A percentile compares a stretch with the other conserved stretches of the same genome.
Conservation (phyloP, 2,888 invertebrate species). For the Pteria penguin region DNA sequence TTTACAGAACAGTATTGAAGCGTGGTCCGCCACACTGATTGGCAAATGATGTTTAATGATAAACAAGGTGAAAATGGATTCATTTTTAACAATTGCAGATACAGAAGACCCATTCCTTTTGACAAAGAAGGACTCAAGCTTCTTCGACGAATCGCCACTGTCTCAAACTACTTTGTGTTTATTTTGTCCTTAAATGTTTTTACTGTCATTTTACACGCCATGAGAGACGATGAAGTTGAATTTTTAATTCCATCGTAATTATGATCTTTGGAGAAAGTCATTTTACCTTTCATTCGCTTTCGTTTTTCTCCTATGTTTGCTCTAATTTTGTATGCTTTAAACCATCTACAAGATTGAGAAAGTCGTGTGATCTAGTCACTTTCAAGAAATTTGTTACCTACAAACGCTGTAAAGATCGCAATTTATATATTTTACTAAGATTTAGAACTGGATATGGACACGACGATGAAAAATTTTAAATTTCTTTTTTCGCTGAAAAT, state of each 20-base stretch:
- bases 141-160: background rate
- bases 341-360: background rate
- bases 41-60: constrained; percentile 29
- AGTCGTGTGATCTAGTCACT: too few species aligned
- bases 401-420: too few species aligned
- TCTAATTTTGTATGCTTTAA: background rate
- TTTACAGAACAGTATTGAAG: constrained; percentile 11
- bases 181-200: background rate
- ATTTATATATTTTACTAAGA: too few species aligned
- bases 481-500: too few species aligned
- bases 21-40: constrained; percentile 18
- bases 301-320: background rate
- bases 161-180: constrained; percentile 5
- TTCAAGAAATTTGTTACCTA: background rate
- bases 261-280: background rate
- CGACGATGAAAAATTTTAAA: too few species aligned
- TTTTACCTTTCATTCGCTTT: background rate
- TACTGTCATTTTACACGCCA: constrained; percentile 15
- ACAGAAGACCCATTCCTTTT: background rate
- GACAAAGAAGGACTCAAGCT: background rate
- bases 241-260: background rate
- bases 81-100: background rate
- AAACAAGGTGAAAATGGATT: constrained; percentile 22
- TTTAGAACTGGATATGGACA: too few species aligned
- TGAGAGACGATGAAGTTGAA: background rate